phyloP scores from a whole-genome alignment of 2,113 vertebrate species.

The Saguinus midas region DNA sequence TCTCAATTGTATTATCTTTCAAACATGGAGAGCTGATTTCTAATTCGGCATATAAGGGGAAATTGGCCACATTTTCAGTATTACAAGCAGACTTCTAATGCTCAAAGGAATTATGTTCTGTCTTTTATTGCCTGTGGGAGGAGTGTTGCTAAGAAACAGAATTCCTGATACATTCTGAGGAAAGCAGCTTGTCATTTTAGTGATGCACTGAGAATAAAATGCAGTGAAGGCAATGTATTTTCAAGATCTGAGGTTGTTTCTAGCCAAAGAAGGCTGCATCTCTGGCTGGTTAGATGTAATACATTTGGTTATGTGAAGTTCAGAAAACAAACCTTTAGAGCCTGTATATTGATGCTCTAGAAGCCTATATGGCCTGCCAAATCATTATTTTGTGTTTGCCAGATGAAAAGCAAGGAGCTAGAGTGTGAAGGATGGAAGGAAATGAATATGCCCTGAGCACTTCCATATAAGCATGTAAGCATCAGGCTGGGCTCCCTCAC shows the following conservation, averaged over 20 bases:
- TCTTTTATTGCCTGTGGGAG: conserved; percentile 78
- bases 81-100: conserved; percentile 63
- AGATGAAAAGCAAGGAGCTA: not conserved
- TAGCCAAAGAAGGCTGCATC: not conserved
- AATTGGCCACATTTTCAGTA: conserved; percentile 57
- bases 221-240: conserved; percentile 22
- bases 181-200: conserved; percentile 69
- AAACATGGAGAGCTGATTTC: conserved; percentile 47
- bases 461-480: fast-evolving
- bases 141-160: conserved; percentile 83
- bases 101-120: conserved; percentile 72
- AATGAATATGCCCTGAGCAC: fast-evolving
- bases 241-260: not conserved
- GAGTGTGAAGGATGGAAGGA: not conserved
- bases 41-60: conserved; percentile 28
- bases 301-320: not conserved
- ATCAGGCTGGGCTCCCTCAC: fast-evolving
- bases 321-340: conserved; percentile 24
- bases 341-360: not conserved
- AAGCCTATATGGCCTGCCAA: not conserved
- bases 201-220: conserved; percentile 58
- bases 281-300: not conserved
- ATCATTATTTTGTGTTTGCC: not conserved
- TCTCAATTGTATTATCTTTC: conserved; percentile 31
- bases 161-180: conserved; percentile 68